phyloP scores from a whole-genome alignment of 2,113 vertebrate genomes.

The Rynchops niger region DNA sequence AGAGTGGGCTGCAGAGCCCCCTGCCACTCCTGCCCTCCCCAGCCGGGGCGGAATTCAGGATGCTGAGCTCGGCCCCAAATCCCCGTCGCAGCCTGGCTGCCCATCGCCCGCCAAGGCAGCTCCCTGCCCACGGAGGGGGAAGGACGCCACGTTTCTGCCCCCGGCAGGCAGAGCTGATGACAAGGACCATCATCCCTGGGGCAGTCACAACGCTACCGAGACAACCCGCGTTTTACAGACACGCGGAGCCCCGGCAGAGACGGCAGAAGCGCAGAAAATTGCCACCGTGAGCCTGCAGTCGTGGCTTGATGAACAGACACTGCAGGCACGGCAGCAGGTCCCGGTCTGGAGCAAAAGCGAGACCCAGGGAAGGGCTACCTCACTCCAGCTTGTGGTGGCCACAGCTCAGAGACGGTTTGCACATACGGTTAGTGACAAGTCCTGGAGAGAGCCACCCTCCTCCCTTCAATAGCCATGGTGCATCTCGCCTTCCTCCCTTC shows the following conservation, averaged over 20 bases:
- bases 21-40: neutral
- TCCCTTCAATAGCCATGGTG: neutral
- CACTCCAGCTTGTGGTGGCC: fast-evolving
- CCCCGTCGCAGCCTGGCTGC: neutral
- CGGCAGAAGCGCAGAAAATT: neutral
- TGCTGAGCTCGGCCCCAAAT: neutral
- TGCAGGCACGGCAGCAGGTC: neutral
- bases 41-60: neutral
- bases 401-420: neutral
- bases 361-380: neutral
- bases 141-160: fast-evolving
- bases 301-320: fast-evolving
- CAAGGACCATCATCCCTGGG: fast-evolving
- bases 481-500: neutral
- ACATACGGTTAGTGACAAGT: fast-evolving
- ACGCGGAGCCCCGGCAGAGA: neutral
- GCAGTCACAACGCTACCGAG: fast-evolving
- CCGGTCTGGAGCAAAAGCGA: neutral
- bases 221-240: fast-evolving
- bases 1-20: neutral
- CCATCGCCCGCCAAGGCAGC: neutral
- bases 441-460: neutral
- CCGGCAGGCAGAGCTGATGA: neutral
- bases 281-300: fast-evolving
- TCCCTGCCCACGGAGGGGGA: neutral